Evolutionary conservation across 2,888 invertebrate genomes (phyloP), one percentile per base, ranked within the genome.

Genomic region (Acleris cristana): DNA sequence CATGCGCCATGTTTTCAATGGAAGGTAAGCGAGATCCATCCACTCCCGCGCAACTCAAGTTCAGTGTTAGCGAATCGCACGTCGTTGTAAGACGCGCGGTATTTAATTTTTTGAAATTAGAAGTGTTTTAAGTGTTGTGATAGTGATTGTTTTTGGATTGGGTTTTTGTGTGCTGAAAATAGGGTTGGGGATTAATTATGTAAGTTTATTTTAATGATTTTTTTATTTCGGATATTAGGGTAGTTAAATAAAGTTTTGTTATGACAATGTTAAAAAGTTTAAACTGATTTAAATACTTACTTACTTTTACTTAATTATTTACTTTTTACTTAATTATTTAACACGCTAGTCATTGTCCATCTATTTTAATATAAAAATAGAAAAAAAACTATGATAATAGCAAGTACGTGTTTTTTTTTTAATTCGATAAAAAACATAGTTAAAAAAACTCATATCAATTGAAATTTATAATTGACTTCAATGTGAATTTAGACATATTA

Each of bases 31-130:
- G 76, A 78, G 80, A 71, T 74, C 68, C 70, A 70, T 70, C 76
- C 79, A 79, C 86, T 84, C 85, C 74, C 77, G 78, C 77, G 76
- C 70, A 74, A 76, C 76, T 81, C 88, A 89, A 89, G 89, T 89
- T 89, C 89, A 89, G 89, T 89, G 88, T 84, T 88, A 87, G 73
- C 73, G 71, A 74, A 82, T 75, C 83, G 77, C 79, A 81, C 81
- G 78, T 65, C 56, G 72, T 68, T 74, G 69, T 75, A 74, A 83
- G 78, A 82, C 86, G 83, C 76, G 75, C 72, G 70, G 57, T 70
- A 54, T 70, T 74, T 72, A 65, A 72, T 67, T 74, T 74, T 76
- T 78, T 69, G 21, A 77, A 79, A 74, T 73, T 74, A 69, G 75
- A 75, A 77, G 64, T 65, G 80, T 78, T 76, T 76, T 58, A 45